Percentiles rank a stretch among this genome's conserved stretches.
phyloP scores from a whole-genome alignment of 2,888 invertebrate genomes.

The Dryomyza anilis region DNA sequence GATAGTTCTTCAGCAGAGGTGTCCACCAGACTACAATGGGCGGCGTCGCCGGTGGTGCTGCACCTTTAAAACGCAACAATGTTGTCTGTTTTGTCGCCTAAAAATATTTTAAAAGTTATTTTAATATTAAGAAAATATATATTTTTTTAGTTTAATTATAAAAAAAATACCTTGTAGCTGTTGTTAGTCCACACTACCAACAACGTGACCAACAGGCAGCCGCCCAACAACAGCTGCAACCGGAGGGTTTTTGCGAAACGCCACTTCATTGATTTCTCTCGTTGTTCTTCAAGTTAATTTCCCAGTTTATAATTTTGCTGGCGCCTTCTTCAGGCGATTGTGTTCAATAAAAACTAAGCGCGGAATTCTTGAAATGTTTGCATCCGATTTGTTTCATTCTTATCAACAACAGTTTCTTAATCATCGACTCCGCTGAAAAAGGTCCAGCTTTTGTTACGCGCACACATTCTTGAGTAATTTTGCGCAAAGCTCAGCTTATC shows the following conservation, averaged over 20 bases:
- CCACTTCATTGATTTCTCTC: not conserved
- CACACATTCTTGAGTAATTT: too few relatives aligned
- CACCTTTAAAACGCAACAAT: not conserved
- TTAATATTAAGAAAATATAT: too few relatives aligned
- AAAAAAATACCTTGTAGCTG: not conserved
- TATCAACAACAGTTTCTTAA: not conserved
- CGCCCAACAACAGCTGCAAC: constrained; percentile 6
- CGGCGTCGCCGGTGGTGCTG: constrained; percentile 17
- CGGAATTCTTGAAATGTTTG: too few relatives aligned
- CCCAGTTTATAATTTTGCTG: not conserved
- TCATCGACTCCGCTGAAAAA: not conserved
- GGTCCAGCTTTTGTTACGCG: too few relatives aligned
- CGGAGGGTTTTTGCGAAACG: constrained; percentile 7
- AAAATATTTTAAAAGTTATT: not conserved
- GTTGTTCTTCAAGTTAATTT: not conserved
- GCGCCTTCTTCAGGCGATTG: not conserved
- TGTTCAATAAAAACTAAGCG: not conserved
- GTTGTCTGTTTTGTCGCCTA: not conserved
- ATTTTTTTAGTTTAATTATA: not conserved
- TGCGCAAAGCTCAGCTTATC: not conserved
- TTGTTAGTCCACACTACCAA: constrained; percentile 12
- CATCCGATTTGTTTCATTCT: too few relatives aligned
- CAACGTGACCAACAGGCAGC: not conserved
- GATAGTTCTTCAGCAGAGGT: constrained; percentile 35
- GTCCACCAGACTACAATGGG: constrained; percentile 44